phyloP scores from a whole-genome alignment of 2,113 vertebrate species.

The Ailurus styani region DNA sequence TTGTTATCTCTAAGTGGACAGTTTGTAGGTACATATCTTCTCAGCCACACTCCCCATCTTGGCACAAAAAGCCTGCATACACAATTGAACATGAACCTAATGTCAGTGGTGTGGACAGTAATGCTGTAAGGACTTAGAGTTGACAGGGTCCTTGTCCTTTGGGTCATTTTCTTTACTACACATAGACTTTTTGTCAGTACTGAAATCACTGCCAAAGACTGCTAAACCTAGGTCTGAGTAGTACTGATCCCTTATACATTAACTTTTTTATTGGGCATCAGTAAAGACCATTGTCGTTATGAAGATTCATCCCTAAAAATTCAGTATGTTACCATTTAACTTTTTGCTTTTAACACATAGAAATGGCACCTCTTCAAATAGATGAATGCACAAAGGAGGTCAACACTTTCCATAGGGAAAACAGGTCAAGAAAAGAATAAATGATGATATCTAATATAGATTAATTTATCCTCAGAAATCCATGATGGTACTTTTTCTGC shows the following conservation, averaged over 20 bases:
- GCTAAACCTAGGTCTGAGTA: background rate
- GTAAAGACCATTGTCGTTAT: background rate
- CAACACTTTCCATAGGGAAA: background rate
- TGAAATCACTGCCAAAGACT: background rate
- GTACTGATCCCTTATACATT: background rate
- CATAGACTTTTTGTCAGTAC: background rate
- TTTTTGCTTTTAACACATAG: background rate
- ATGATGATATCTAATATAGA: background rate
- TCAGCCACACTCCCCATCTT: background rate
- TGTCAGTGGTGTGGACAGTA: background rate
- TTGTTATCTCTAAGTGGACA: background rate
- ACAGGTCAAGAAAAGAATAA: background rate
- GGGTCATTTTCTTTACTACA: background rate
- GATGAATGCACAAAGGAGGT: background rate
- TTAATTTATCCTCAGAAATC: background rate
- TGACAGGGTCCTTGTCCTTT: background rate
- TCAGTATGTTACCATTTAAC: background rate
- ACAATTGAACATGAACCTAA: background rate
- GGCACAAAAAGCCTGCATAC: background rate
- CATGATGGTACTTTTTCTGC: background rate
- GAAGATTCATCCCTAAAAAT: background rate
- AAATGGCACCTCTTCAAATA: background rate
- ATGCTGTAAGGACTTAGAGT: background rate
- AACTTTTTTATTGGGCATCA: background rate
- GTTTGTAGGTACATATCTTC: background rate